phyloP scores from a whole-genome alignment of 1,140 invertebrate genomes.

The Phortica variegata region DNA sequence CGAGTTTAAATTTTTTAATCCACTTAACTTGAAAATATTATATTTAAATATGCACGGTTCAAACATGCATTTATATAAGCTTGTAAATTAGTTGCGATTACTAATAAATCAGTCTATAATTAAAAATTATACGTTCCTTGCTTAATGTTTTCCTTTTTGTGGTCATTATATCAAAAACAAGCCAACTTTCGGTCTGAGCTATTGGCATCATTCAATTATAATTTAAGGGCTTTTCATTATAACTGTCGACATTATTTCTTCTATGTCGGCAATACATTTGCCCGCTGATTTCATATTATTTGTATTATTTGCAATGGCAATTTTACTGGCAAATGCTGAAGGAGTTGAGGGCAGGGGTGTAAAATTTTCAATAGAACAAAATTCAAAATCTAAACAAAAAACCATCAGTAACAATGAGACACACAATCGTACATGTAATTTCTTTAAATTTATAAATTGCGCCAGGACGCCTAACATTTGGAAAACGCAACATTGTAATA shows the following conservation, averaged over 20 bases:
- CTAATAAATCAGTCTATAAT: slow-evolving; percentile 55
- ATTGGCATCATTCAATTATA: too few relatives aligned
- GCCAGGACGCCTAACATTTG: background rate
- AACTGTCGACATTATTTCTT: too few relatives aligned
- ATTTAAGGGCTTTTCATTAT: too few relatives aligned
- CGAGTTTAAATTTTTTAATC: too few relatives aligned
- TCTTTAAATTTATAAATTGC: background rate
- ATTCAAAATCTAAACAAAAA: too few relatives aligned
- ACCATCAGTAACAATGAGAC: too few relatives aligned
- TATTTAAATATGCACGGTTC: slow-evolving; percentile 37
- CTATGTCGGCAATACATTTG: too few relatives aligned
- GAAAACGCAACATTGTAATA: background rate
- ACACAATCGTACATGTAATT: background rate
- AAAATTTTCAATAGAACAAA: too few relatives aligned
- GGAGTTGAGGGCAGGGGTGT: slow-evolving; percentile 18
- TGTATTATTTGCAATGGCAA: slow-evolving; percentile 4
- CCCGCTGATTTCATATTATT: too few relatives aligned
- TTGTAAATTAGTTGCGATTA: slow-evolving; percentile 55
- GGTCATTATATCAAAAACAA: background rate
- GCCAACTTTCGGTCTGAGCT: too few relatives aligned
- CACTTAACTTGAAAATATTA: slow-evolving; percentile 31
- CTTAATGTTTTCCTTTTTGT: slow-evolving; percentile 45
- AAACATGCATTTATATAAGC: slow-evolving; percentile 37
- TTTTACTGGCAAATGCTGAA: slow-evolving; percentile 6
- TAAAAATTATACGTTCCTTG: slow-evolving; percentile 50